Evolutionary conservation across 2,888 invertebrate species (phyloP), one percentile per base, ranked within the genome.

Genomic region (Aphidoletes aphidimyza): DNA sequence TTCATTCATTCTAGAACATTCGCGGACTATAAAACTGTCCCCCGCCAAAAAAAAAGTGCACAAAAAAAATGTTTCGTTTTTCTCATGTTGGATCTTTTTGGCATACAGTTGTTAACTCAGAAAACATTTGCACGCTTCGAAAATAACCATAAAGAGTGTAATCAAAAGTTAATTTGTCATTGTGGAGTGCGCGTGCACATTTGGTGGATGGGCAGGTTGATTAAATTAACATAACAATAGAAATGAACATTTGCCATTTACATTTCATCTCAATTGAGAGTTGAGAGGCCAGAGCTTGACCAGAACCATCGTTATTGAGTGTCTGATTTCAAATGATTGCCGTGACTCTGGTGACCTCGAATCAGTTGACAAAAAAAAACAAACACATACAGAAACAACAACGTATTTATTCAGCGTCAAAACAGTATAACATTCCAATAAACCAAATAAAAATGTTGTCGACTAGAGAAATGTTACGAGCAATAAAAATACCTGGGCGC

Each of bases 101-200:
- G 30, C 30, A n/a, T 30, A 30, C 17, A 19, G 6, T 47, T 69
- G 69, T 14, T 69, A 11, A 26, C 11, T 26, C 54, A 54, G n/a
- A 5, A 54, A 14, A n/a, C 22, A 22, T 22, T 5, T 22, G 54
- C n/a, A 3, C 47, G 47, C 47, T 47, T 47, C 2, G 14, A 54
- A 5, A 22, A 54, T 22, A 22, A 22, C 22, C n/a, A 69, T 69
- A 69, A 26, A 69, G 34, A 69, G 69, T n/a, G 69, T 34, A 69
- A 69, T 69, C 69, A 69, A 69, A 69, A 69, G 69, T 69, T 69
- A 69, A 69, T 69, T 69, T 69, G 69, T 69, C 69, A 69, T 69
- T 69, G 69, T 69, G 30, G 69, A 69, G 30, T 30, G 22, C 9
- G 8, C 11, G 47, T 22, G 22, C 54, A 54, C 9, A 9, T 2